A percentile compares a stretch with the other conserved stretches of the same genome.
Conservation (phyloP, 2,113 vertebrate species). For the Psilopogon haemacephalus region DNA sequence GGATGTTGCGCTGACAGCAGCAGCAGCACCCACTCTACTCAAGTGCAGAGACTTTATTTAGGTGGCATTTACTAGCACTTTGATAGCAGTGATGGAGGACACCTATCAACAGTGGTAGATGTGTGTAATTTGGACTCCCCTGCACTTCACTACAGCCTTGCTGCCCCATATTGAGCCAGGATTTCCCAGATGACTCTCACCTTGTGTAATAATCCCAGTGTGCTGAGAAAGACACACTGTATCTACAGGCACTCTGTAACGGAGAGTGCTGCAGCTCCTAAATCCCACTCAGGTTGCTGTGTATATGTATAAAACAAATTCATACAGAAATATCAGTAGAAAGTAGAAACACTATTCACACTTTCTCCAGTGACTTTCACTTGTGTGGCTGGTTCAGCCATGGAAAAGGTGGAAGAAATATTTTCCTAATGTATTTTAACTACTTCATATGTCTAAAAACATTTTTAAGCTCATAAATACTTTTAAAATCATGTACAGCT, state of each 20-base stretch:
- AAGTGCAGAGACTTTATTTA: background rate
- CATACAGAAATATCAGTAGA: background rate
- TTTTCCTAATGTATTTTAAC: background rate
- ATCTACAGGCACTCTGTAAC: background rate
- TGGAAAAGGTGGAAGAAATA: background rate
- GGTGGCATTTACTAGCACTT: background rate
- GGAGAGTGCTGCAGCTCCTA: background rate
- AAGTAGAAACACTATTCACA: background rate
- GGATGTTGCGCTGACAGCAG: background rate
- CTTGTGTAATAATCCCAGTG: background rate
- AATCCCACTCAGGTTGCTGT: background rate
- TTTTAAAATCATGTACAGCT: background rate
- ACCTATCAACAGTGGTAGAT: background rate
- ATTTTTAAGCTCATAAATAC: background rate
- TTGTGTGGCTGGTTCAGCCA: background rate
- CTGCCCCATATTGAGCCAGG: accelerated
- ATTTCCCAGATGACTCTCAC: background rate
- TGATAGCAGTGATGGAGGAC: background rate
- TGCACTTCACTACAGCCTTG: background rate
- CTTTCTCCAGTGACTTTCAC: background rate
- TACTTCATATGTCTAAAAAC: background rate
- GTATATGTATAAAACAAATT: background rate
- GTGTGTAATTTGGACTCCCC: background rate
- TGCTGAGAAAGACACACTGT: background rate
- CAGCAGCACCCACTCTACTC: background rate